Base-by-base conservation (phyloP, 1,140 invertebrate species). In the Zaprionus capensis region DNA sequence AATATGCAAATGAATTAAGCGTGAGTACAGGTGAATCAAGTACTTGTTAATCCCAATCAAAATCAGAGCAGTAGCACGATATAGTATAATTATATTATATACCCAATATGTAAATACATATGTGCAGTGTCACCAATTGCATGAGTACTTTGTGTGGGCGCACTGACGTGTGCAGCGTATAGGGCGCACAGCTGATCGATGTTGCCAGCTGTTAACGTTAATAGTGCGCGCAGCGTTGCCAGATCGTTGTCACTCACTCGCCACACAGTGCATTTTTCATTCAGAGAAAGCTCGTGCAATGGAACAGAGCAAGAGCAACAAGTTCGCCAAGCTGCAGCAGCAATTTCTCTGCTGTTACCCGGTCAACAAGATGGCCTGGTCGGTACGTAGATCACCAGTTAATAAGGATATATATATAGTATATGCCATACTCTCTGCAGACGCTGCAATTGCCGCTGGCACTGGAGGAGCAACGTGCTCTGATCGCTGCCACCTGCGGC, bases 291-390 rank as follows among this genome's bases (percentile, higher is more conserved):
- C 31, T 49, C 34, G 12, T 17, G 12, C 56, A 26, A 72, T 72
- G 69, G 56, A 72, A 9, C 44, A 57, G 57, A 76, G 62, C n/a
- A 90, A 75, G 66, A 36, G 62, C 69, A 75, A 63, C n/a, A 90
- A 77, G 66, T 90, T 77, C 44, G 44, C 15, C 2, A 91, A 90
- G 34, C 56, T 91, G 55, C 77, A 83, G 34, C 78, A 82, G 70
- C 87, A 91, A 53, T 91, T 91, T 24, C 76, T 91, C 1, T 91
- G 87, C 68, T 91, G 87, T 46, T 91, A 88, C 71, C 87, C 87
- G 9, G 68, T 91, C 2, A 84, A 88, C 11, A 83, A 81, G 55
- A 87, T 91, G 69, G 70, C 85, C 53, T 91, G 87, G 87, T 76
- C 90, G 76, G 87, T 90, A 44, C 61, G 83, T 81, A 51, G 64